Evolutionary conservation across 2,888 invertebrate species (phyloP), one percentile per base, ranked within the genome.

Genomic region (Torymus aiolomorphi): DNA sequence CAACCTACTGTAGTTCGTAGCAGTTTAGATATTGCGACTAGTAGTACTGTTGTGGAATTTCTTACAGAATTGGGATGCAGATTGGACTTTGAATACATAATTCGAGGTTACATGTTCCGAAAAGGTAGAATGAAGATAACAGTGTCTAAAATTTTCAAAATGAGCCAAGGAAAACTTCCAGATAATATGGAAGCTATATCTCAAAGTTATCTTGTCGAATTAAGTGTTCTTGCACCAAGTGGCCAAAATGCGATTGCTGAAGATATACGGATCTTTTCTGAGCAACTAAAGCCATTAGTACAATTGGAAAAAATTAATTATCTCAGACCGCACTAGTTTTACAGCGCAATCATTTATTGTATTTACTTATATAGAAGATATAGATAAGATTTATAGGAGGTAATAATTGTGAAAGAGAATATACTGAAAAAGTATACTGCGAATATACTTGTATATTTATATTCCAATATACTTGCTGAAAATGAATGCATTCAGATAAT

Each of bases 51-150:
- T 12, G 94, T 97, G 0, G 97, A 97, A 84, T 98, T 98, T 88
- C 93, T 98, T 0, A 96, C 95, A 82, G 98, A 98, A 91, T 92
- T 98, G 83, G 98, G 98, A 0, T 97, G 96, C 86, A 92, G 96
- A 78, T 92, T 97, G 82, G 98, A 98, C 88, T 98, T 97, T 92
- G 98, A 98, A 91, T 98, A 97, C 88, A 95, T 97, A 84, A 95
- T 96, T 0, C 95, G 97, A 91, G 98, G 95, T 16, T 97, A 96
- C 87, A 96, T 98, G 95, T 98, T 98, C 87, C 93, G 97, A 78
- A 98, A 98, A 91, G 98, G 98, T 0, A 93, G 98, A 80, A 97
- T 98, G 97, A 98, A 98, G 91, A 96, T 98, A 20, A 97, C 97
- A 0, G 98, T 98, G 0, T 96, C 97, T 0, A 98, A 98, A 91